Conservation (phyloP, 2,888 invertebrate genomes). For the Myathropa florea region DNA sequence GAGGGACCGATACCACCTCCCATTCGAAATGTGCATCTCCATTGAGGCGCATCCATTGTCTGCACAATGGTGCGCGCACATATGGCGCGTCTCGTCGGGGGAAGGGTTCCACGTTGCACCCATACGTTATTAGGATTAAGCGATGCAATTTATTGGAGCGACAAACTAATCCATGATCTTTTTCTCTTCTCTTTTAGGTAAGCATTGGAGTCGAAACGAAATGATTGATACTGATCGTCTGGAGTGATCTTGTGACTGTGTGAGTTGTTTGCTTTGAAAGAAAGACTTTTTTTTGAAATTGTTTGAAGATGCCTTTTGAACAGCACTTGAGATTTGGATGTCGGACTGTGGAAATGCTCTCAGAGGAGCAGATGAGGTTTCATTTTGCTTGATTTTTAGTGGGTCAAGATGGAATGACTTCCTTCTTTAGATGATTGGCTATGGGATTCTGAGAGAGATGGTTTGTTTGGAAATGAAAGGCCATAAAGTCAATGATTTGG, state of each 20-base stretch:
- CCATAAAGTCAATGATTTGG: neutral
- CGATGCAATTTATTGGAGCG: conserved; percentile 59
- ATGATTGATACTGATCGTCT: conserved; percentile 17
- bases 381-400: neutral
- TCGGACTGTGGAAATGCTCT: neutral
- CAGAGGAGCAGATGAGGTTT: neutral
- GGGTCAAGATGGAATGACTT: neutral
- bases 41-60: conserved; percentile 65
- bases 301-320: neutral
- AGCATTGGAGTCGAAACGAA: conserved; percentile 22
- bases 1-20: conserved; percentile 47
- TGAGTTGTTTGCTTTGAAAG: conserved; percentile 22
- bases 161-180: conserved; percentile 38
- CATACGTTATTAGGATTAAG: conserved; percentile 62
- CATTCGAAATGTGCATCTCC: conserved; percentile 43
- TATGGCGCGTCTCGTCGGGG: conserved; percentile 1
- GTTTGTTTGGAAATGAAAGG: neutral
- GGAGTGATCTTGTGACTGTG: conserved; percentile 23
- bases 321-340: neutral
- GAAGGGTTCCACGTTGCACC: conserved; percentile 47
- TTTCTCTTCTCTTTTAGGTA: conserved; percentile 47
- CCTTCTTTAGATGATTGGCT: neutral
- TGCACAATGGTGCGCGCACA: conserved; percentile 2
- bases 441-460: neutral
- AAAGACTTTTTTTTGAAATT: neutral